These are phyloP conservation scores for Dorcus parallelipipedus DNA, from an alignment of 2,888 invertebrate genomes.

Conservation along the genomic window DNA sequence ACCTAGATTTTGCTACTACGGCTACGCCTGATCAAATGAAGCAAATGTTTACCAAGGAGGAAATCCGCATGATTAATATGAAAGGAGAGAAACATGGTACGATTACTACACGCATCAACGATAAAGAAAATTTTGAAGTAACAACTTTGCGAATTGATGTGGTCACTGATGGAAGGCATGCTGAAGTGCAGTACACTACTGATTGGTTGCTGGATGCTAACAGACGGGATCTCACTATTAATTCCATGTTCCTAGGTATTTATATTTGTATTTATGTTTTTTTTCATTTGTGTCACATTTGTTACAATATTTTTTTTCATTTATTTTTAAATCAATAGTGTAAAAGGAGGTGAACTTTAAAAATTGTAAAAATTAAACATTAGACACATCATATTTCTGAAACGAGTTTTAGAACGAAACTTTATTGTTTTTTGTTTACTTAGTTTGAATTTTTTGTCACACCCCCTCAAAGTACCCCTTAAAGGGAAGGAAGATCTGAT, in stretches of 20 bases:
- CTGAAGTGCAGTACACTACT: constrained; percentile 90
- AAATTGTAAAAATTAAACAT: too few species aligned
- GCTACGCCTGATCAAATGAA: constrained; percentile 97
- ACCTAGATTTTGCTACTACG: constrained; percentile 96
- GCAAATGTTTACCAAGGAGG: constrained; percentile 79
- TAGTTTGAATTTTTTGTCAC: too few species aligned
- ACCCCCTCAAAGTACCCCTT: too few species aligned
- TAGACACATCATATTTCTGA: too few species aligned
- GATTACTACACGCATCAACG: constrained; percentile 90
- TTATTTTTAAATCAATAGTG: too few species aligned
- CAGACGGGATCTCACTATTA: constrained; percentile 94
- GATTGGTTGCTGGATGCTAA: constrained; percentile 93
- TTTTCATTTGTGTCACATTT: background rate
- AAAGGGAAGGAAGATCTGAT: too few species aligned
- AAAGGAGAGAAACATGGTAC: constrained; percentile 95
- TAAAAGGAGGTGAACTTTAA: too few species aligned
- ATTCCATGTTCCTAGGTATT: constrained; percentile 90
- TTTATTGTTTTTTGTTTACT: too few species aligned
- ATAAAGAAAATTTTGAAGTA: constrained; percentile 90
- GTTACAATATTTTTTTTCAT: too few species aligned
- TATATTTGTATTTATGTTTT: background rate
- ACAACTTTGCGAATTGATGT: constrained; percentile 93
- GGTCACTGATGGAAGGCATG: constrained; percentile 90
- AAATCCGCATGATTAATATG: constrained; percentile 86
- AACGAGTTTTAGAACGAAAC: too few species aligned